phyloP scores from a whole-genome alignment of 1,140 invertebrate species.

The Sesamia nonagrioides region DNA sequence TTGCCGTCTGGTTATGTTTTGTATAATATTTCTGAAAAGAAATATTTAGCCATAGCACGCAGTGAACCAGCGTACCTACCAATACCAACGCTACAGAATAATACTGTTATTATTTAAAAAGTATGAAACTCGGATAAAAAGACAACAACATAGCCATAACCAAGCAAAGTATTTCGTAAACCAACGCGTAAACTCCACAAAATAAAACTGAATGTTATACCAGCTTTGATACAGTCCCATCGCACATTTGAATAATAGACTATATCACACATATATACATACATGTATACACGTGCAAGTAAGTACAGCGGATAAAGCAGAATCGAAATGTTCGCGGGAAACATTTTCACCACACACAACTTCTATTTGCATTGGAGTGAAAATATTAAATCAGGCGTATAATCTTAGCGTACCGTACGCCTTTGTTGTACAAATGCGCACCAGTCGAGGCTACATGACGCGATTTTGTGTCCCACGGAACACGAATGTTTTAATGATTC shows the following conservation, averaged over 20 bases:
- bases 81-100: too few species aligned
- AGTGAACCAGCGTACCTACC: too few species aligned
- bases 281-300: constrained; percentile 7
- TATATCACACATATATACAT: constrained; percentile 9
- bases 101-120: neutral
- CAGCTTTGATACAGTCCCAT: constrained; percentile 30
- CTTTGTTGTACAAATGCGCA: constrained; percentile 71
- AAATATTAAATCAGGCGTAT: constrained; percentile 83
- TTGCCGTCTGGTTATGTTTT: neutral
- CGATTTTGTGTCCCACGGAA: constrained; percentile 3
- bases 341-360: constrained; percentile 63
- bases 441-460: constrained; percentile 52
- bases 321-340: constrained; percentile 71
- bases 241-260: constrained; percentile 31
- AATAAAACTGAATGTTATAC: constrained; percentile 23
- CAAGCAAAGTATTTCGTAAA: constrained; percentile 8
- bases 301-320: constrained; percentile 53
- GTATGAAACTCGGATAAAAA: neutral
- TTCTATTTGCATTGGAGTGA: constrained; percentile 77
- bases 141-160: neutral
- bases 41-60: neutral
- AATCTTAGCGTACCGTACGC: constrained; percentile 74
- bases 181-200: neutral
- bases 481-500: neutral
- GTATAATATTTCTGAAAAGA: constrained; percentile 3